phyloP scores from a whole-genome alignment of 2,888 invertebrate species.

The Andrena hattorfiana region DNA sequence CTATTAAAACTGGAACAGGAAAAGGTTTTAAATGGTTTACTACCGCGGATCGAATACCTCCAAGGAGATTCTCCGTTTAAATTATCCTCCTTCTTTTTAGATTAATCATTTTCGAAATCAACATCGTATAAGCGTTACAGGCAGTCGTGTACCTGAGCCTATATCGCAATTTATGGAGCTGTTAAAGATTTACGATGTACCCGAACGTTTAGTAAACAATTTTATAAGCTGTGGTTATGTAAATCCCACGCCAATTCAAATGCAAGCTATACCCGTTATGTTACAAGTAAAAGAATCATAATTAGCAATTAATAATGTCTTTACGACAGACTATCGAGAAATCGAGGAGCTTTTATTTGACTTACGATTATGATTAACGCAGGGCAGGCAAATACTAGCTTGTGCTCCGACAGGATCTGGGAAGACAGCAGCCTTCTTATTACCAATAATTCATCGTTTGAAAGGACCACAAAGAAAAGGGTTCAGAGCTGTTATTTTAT shows the following conservation, averaged over 20 bases:
- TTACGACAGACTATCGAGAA: not conserved
- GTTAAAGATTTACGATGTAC: slow-evolving; percentile 86
- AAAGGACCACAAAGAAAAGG: slow-evolving; percentile 90
- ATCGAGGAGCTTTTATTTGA: slow-evolving; percentile 45
- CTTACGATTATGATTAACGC: slow-evolving; percentile 5
- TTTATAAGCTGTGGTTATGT: slow-evolving; percentile 90
- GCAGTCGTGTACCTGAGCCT: slow-evolving; percentile 92
- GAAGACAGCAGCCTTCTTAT: slow-evolving; percentile 97
- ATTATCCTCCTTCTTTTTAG: slow-evolving; percentile 85
- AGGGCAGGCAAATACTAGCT: slow-evolving; percentile 94
- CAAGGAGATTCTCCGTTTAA: not conserved
- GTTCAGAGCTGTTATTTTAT: slow-evolving; percentile 94
- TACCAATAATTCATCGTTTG: slow-evolving; percentile 94
- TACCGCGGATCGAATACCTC: slow-evolving; percentile 8
- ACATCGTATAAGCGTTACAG: slow-evolving; percentile 92
- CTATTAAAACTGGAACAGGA: slow-evolving; percentile 85
- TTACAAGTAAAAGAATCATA: slow-evolving; percentile 87
- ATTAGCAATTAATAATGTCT: not conserved
- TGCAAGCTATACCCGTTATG: slow-evolving; percentile 97
- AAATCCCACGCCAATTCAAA: slow-evolving; percentile 95
- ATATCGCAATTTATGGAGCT: slow-evolving; percentile 90
- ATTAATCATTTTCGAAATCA: slow-evolving; percentile 91
- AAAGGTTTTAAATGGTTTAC: slow-evolving; percentile 78
- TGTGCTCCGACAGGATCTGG: slow-evolving; percentile 99
- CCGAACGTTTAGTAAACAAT: slow-evolving; percentile 89